These are phyloP conservation scores for Psammodynastes pulverulentus DNA, from an alignment of 2,113 vertebrate genomes.

Conservation along the genomic window DNA sequence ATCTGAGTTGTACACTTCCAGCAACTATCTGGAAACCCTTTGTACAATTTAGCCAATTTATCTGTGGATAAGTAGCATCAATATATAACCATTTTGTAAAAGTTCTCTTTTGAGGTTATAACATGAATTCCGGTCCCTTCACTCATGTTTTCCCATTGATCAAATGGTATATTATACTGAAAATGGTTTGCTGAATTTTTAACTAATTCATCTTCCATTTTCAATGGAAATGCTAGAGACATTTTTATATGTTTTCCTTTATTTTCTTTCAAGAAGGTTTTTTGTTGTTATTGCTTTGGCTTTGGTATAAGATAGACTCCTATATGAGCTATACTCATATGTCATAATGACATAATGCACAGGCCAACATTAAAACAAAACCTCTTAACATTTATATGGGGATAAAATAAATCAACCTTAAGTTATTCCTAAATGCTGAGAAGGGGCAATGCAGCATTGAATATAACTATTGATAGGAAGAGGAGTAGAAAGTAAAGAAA, in stretches of 20 bases:
- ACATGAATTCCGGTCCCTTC: not conserved
- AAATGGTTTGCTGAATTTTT: not conserved
- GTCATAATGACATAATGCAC: slow-evolving; percentile 10
- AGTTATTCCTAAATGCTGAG: slow-evolving; percentile 41
- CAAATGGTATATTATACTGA: not conserved
- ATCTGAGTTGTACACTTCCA: too few species aligned
- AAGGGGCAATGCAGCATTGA: slow-evolving; percentile 33
- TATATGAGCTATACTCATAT: not conserved
- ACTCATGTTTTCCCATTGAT: not conserved
- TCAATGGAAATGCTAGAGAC: not conserved
- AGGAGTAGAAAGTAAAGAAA: not conserved
- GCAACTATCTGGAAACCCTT: too few species aligned
- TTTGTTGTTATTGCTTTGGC: not conserved
- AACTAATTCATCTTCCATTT: not conserved
- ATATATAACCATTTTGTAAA: too few species aligned
- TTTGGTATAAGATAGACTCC: not conserved
- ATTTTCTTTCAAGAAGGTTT: slow-evolving; percentile 20
- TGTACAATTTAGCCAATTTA: too few species aligned
- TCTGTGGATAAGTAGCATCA: too few species aligned
- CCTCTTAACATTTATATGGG: slow-evolving; percentile 21
- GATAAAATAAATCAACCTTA: slow-evolving; percentile 46
- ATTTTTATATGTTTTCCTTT: slow-evolving; percentile 8
- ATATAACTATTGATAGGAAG: slow-evolving; percentile 44
- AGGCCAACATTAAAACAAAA: slow-evolving; percentile 34
- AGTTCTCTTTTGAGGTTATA: not conserved